Percentiles rank a stretch among this genome's conserved stretches.
phyloP scores from a whole-genome alignment of 2,113 vertebrate species.

The Elephas maximus region DNA sequence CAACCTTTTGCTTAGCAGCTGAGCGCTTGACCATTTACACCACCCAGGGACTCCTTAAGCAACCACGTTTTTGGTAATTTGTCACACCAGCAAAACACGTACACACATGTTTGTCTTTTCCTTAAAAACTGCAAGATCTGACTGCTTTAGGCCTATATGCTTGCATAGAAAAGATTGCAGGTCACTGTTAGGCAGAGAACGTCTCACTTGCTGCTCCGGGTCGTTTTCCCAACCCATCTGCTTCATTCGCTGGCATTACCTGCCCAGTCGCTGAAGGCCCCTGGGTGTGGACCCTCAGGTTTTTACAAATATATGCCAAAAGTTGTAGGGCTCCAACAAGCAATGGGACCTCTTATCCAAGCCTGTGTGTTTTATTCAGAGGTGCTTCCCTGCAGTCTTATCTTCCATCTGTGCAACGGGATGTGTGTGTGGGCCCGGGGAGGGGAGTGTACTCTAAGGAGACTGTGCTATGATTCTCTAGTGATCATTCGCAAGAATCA shows the following conservation, averaged over 20 bases:
- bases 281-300: not conserved
- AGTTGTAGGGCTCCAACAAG: not conserved
- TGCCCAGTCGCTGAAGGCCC: not conserved
- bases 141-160: not conserved
- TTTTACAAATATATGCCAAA: not conserved
- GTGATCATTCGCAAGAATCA: not conserved
- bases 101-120: not conserved
- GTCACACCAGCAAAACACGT: not conserved
- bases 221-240: not conserved
- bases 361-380: not conserved
- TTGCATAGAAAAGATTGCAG: not conserved
- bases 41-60: too few species aligned
- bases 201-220: not conserved
- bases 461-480: not conserved
- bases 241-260: not conserved
- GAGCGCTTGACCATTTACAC: too few species aligned
- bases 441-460: not conserved
- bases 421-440: rapidly evolving
- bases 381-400: not conserved
- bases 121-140: not conserved
- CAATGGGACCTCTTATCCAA: not conserved
- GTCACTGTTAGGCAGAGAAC: not conserved
- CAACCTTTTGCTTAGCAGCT: too few species aligned
- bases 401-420: not conserved
- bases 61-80: not conserved